Conservation (phyloP, 2,113 vertebrate species). For the Odontophorus gujanensis region DNA sequence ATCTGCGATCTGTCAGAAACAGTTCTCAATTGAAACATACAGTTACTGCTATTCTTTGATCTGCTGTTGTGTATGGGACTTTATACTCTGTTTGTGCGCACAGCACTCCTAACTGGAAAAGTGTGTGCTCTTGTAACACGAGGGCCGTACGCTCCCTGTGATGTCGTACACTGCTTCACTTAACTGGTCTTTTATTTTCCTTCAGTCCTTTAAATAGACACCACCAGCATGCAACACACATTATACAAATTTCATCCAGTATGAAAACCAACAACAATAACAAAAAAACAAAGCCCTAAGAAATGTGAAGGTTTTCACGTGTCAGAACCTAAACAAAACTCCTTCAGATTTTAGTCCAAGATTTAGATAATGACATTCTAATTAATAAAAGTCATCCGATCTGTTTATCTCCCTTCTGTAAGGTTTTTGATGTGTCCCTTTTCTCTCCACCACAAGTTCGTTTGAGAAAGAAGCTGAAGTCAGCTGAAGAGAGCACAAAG, state of each 20-base stretch:
- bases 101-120: constrained; percentile 18
- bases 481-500: background rate
- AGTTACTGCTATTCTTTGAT: constrained; percentile 57
- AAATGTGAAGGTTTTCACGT: background rate
- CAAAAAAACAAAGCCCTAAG: background rate
- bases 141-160: background rate
- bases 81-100: background rate
- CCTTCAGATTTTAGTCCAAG: background rate
- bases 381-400: background rate
- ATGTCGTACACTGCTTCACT: background rate
- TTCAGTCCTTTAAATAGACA: background rate
- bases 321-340: background rate
- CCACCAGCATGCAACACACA: background rate
- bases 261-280: background rate
- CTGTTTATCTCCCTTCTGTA: background rate
- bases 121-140: background rate
- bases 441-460: background rate
- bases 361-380: background rate
- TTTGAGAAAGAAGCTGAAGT: background rate
- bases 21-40: constrained; percentile 52
- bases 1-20: constrained; percentile 62
- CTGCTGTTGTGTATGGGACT: background rate
- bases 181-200: background rate
- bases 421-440: background rate
- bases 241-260: background rate